Conservation (phyloP, 2,113 vertebrate genomes). For the Zosterops hypoxanthus region DNA sequence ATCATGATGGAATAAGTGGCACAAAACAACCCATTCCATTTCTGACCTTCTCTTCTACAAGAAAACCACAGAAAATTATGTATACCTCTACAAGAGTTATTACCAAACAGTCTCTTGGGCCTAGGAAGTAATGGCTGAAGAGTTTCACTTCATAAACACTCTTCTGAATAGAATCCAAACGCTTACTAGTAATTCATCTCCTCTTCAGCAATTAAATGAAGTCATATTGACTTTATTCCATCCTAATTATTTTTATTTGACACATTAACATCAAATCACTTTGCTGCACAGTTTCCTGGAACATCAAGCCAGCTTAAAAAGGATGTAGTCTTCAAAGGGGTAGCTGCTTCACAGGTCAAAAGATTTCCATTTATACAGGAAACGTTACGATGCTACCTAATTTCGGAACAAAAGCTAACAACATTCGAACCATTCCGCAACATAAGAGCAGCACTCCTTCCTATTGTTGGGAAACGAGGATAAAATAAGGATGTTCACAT, state of each 20-base stretch:
- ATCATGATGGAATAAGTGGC: neutral
- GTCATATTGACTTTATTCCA: neutral
- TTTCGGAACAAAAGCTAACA: neutral
- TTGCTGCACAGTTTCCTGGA: neutral
- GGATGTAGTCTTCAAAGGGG: neutral
- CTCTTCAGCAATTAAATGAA: neutral
- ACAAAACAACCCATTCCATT: neutral
- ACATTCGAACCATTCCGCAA: neutral
- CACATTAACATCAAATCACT: neutral
- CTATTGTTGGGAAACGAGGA: neutral
- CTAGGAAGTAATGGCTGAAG: neutral
- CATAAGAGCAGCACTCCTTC: rapidly evolving
- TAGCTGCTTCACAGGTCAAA: neutral
- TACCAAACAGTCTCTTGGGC: neutral
- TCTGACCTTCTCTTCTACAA: neutral
- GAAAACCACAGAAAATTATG: neutral
- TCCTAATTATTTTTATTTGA: conserved; percentile 3
- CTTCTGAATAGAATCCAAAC: neutral
- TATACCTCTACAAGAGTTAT: neutral
- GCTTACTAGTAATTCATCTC: neutral
- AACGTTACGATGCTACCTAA: neutral
- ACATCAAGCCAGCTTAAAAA: neutral
- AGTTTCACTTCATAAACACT: neutral
- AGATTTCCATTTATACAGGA: neutral
- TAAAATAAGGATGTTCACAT: neutral